Evolutionary conservation across 2,888 invertebrate genomes (phyloP).

Genomic region (Cepaea hortensis): DNA sequence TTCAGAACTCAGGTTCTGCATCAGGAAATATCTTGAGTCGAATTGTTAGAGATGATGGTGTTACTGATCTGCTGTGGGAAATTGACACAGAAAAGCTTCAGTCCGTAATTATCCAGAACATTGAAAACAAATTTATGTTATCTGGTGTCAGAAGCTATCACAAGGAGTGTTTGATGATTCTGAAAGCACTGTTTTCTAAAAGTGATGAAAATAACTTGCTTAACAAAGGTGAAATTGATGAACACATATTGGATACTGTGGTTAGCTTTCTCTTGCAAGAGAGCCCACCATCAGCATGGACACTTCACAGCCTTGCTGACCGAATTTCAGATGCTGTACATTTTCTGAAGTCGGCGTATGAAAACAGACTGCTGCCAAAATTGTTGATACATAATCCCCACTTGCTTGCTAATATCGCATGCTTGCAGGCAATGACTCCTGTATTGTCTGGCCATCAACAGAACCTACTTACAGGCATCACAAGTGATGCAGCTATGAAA

Average conservation of each 20-base stretch:
- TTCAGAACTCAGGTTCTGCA: slow-evolving; percentile 22
- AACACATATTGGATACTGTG: slow-evolving; percentile 56
- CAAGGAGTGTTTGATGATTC: slow-evolving; percentile 58
- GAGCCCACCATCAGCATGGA: slow-evolving; percentile 63
- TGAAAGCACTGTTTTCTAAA: slow-evolving; percentile 62
- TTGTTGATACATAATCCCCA: slow-evolving; percentile 67
- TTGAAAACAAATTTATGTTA: slow-evolving; percentile 55
- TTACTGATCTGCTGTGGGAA: slow-evolving; percentile 60
- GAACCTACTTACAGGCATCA: slow-evolving; percentile 60
- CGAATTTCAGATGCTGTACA: slow-evolving; percentile 65
- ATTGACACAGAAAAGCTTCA: slow-evolving; percentile 57
- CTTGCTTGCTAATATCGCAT: slow-evolving; percentile 59
- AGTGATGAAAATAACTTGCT: slow-evolving; percentile 58
- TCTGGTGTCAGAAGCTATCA: slow-evolving; percentile 60
- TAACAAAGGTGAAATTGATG: slow-evolving; percentile 58
- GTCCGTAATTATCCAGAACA: slow-evolving; percentile 48
- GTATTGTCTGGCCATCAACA: slow-evolving; percentile 60
- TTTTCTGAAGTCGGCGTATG: slow-evolving; percentile 61
- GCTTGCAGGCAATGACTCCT: slow-evolving; percentile 55
- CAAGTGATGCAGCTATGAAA: slow-evolving; percentile 56
- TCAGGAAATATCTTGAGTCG: slow-evolving; percentile 25
- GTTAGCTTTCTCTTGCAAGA: slow-evolving; percentile 64
- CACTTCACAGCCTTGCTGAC: slow-evolving; percentile 57
- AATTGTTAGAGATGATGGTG: slow-evolving; percentile 37
- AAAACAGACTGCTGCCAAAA: slow-evolving; percentile 62